These are phyloP conservation scores for Gryllus bimaculatus DNA, from an alignment of 1,140 invertebrate species.

Conservation along the genomic window DNA sequence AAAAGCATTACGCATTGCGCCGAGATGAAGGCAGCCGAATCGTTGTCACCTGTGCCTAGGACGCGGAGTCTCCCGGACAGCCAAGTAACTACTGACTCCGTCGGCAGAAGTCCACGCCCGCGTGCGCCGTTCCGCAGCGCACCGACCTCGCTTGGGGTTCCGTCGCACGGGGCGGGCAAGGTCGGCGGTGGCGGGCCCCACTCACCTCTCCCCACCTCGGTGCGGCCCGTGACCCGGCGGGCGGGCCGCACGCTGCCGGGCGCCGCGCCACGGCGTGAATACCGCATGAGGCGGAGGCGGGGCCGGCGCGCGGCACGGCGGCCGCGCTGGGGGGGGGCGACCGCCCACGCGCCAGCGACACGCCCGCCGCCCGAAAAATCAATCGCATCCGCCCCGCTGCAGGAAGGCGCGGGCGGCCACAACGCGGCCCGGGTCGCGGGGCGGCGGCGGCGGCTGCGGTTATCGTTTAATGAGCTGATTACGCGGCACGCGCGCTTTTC, in stretches of 20 bases:
- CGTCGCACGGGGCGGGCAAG: too few species aligned
- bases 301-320: too few species aligned
- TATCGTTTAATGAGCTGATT: constrained; percentile 5
- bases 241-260: neutral
- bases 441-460: neutral
- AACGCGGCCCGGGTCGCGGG: neutral
- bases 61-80: too few species aligned
- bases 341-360: neutral
- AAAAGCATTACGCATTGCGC: too few species aligned
- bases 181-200: too few species aligned
- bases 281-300: neutral
- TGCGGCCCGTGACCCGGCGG: neutral
- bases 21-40: too few species aligned
- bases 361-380: neutral
- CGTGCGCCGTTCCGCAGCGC: too few species aligned
- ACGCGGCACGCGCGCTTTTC: neutral
- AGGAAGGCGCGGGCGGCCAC: neutral
- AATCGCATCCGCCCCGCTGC: neutral
- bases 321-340: too few species aligned
- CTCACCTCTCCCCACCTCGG: neutral
- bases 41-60: too few species aligned
- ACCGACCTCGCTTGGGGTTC: too few species aligned
- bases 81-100: too few species aligned
- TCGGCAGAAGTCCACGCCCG: too few species aligned
- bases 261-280: neutral